Percentiles rank a stretch among this genome's conserved stretches.
Conservation (phyloP, 2,797 vertebrate species). For the Nyctibius grandis region DNA sequence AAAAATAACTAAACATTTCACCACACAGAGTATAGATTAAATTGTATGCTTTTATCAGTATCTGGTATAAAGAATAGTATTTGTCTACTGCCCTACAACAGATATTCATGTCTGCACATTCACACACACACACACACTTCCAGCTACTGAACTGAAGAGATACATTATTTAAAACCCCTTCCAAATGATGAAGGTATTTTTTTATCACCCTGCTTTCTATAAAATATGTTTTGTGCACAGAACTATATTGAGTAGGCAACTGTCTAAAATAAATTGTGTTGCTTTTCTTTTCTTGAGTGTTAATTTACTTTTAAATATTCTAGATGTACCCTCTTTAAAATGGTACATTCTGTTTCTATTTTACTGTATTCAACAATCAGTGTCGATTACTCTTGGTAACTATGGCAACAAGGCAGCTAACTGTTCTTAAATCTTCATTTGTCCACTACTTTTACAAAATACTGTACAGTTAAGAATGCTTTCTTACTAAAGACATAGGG, state of each 20-base stretch:
- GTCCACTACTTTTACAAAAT: slow-evolving; percentile 70
- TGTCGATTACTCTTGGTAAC: slow-evolving; percentile 72
- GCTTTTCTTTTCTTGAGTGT: background rate
- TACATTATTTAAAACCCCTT: slow-evolving; percentile 56
- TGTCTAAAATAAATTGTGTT: slow-evolving; percentile 25
- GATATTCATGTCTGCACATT: background rate
- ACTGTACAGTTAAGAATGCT: slow-evolving; percentile 30
- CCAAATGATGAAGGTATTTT: background rate
- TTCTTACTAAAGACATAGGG: background rate
- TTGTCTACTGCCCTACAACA: slow-evolving; percentile 7
- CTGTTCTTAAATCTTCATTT: slow-evolving; percentile 74
- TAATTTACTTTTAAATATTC: slow-evolving; percentile 66
- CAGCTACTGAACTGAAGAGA: slow-evolving; percentile 26
- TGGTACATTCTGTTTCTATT: slow-evolving; percentile 69
- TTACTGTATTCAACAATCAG: slow-evolving; percentile 75
- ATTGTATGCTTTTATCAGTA: slow-evolving; percentile 14
- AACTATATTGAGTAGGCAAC: slow-evolving; percentile 30
- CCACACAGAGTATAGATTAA: background rate
- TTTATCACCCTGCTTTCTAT: background rate
- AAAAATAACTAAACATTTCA: background rate
- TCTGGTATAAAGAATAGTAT: slow-evolving; percentile 49
- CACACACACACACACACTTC: background rate
- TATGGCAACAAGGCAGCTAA: slow-evolving; percentile 70
- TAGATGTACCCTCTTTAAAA: slow-evolving; percentile 61
- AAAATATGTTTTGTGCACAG: slow-evolving; percentile 36